Evolutionary conservation across 2,797 vertebrate species (phyloP).

Genomic region (Helostoma temminkii): DNA sequence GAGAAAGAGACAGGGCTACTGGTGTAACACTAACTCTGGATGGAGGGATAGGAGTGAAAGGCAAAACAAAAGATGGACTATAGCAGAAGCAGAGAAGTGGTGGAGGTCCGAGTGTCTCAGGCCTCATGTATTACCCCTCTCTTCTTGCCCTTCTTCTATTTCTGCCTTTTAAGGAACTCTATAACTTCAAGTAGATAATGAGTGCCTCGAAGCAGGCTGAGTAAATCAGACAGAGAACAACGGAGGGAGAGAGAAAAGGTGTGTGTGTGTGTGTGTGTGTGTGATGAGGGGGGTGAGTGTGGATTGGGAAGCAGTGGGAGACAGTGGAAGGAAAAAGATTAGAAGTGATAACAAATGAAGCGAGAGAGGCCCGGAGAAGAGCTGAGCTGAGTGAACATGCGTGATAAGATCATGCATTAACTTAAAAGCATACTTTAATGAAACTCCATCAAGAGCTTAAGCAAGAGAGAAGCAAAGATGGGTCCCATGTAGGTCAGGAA

Average conservation of each 20-base stretch:
- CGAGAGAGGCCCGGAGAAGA: conserved; percentile 49
- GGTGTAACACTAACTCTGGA: conserved; percentile 79
- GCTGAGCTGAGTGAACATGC: conserved; percentile 58
- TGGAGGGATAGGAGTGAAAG: conserved; percentile 58
- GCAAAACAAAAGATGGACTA: conserved; percentile 73
- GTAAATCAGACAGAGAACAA: conserved; percentile 67
- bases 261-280: conserved; percentile 24
- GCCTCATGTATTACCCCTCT: conserved; percentile 63
- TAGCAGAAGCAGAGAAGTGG: conserved; percentile 40
- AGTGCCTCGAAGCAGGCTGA: conserved; percentile 76
- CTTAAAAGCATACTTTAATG: conserved; percentile 82
- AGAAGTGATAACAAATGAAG: conserved; percentile 73
- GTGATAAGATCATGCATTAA: conserved; percentile 77
- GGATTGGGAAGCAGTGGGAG: conserved; percentile 55
- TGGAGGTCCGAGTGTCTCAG: conserved; percentile 65
- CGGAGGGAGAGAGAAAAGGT: conserved; percentile 49
- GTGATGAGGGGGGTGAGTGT: conserved; percentile 2
- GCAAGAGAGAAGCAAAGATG: conserved; percentile 45
- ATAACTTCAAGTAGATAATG: conserved; percentile 80
- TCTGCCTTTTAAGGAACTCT: conserved; percentile 83
- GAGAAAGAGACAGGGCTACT: conserved; percentile 53
- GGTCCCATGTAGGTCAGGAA: conserved; percentile 61
- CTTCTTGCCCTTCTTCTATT: conserved; percentile 72
- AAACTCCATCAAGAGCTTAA: conserved; percentile 68
- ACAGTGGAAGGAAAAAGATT: conserved; percentile 69